Base-by-base conservation (phyloP, 2,113 vertebrate species). In the Panurus biarmicus region DNA sequence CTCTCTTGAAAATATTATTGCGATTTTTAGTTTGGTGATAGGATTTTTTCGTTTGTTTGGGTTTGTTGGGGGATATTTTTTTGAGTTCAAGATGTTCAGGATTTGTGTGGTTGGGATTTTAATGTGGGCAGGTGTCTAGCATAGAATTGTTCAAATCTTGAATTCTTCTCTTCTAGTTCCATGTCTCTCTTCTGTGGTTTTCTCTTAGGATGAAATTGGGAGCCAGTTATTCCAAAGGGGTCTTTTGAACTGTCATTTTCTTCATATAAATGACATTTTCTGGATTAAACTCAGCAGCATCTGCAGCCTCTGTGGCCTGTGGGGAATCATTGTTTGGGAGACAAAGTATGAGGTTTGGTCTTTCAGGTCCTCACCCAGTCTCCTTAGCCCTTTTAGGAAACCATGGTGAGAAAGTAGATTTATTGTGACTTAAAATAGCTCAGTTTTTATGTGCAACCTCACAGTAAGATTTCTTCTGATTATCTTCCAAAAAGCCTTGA, bases 351-450 rank as follows among this genome's bases (percentile, higher is more conserved):
- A 81, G 36, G 31, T 70, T 53, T 82, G 71, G 18, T 85, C 31
- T 9, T 73, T 60, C 51, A 33, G 38, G 21, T 75, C 61, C 28
- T 76, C 11, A 11, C 24, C 47, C 54, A 23, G 7, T 14, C 70
- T 80, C 42, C 31, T 57, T 83, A 80, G 48, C 16, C 36, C 58
- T 48, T 75, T 76, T 45, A 58, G 79, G 65, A 84, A 95, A 35
- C 50, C 45, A 7, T 4, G 18, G 50, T 24, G 76, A 77, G 65
- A 87, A 82, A 67, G 44, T 6, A 80, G 80, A 87, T 96, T 94
- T 94, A 85, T 83, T 50, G 29, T 14, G 2, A 80, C 70, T 81
- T 82, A 67, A 90, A 94, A 33, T 40, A 85, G 35, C 35, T 95
- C 76, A 3, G 36, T 33, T 94, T 74, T 91, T 65, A 21, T 33